phyloP scores from a whole-genome alignment of 2,888 invertebrate species.

The Philaethria dido region DNA sequence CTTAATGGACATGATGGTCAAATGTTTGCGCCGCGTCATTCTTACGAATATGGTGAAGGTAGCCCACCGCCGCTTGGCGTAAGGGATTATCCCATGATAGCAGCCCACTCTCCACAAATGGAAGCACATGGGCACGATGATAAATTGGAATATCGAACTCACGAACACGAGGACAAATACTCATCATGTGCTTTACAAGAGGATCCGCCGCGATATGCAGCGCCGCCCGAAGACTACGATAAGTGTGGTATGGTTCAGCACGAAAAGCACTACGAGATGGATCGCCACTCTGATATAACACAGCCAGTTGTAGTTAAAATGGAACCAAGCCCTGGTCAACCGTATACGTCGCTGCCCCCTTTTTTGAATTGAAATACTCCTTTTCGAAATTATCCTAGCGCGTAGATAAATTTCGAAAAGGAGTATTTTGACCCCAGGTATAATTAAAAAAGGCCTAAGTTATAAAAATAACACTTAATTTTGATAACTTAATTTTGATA shows the following conservation, averaged over 20 bases:
- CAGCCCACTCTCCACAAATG: constrained; percentile 85
- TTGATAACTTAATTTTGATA: constrained; percentile 33
- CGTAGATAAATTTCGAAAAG: constrained; percentile 79
- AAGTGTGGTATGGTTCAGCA: constrained; percentile 81
- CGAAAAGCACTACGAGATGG: constrained; percentile 77
- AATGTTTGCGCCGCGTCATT: constrained; percentile 87
- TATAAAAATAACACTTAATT: constrained; percentile 31
- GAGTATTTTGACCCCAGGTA: constrained; percentile 62
- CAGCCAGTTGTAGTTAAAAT: constrained; percentile 82
- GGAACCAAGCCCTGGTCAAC: constrained; percentile 84
- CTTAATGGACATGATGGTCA: constrained; percentile 89
- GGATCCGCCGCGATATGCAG: constrained; percentile 83
- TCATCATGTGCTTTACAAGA: constrained; percentile 77
- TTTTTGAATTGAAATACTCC: constrained; percentile 89
- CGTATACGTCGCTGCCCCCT: constrained; percentile 89
- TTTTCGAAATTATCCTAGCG: constrained; percentile 81
- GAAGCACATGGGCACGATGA: constrained; percentile 82
- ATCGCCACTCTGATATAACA: constrained; percentile 71
- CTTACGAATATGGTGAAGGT: constrained; percentile 84
- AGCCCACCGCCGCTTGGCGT: constrained; percentile 86
- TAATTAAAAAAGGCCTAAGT: constrained; percentile 18
- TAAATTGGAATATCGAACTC: constrained; percentile 72
- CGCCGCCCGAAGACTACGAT: constrained; percentile 83
- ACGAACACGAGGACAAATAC: constrained; percentile 79
- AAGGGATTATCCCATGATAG: constrained; percentile 87